Evolutionary conservation across 1,140 invertebrate species (phyloP), one percentile per base, ranked within the genome.

Genomic region (Zelostemma sp.): DNA sequence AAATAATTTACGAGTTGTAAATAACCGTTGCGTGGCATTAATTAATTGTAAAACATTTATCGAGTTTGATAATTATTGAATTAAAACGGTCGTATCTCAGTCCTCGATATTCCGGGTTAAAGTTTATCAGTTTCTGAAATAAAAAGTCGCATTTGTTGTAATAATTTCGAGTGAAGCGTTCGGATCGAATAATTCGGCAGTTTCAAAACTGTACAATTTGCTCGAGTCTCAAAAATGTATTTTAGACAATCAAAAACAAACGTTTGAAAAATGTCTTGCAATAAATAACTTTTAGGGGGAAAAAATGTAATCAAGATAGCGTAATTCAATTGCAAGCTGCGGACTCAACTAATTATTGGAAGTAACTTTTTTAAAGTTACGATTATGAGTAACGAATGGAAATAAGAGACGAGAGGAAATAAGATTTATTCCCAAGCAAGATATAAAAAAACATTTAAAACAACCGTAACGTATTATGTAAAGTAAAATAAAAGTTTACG

Each of bases 61-160:
- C 33, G 33, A 25, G 8, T 35, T n/a, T n/a, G 33, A n/a, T 35
- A 11, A 35, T n/a, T n/a, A 35, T 35, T n/a, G n/a, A 35, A 9
- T 35, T 35, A 1, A 35, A 35, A 28, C 25, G 25, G 25, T 35
- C 3, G 33, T 35, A 46, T 35, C 48, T 35, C 25, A 16, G 17
- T 25, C 25, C 6, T 46, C 43, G 17, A 8, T 18, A 48, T 48
- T 48, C 25, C 19, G n/a, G 48, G 48, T 50, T 31, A 35, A 28
- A 50, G 48, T 50, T 50, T 50, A 50, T 50, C 48, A 8, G 16
- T 17, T 15, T 12, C 1, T 18, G 45, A 47, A 47, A 19, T 31
- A 21, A 50, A 35, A 11, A 17, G 12, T 49, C 21, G 1, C 19
- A 12, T 25, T 50, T 2, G 25, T 33, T 14, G 14, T n/a, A 28